Base-by-base conservation (phyloP, 2,113 vertebrate genomes). In the Leucosticte australis region DNA sequence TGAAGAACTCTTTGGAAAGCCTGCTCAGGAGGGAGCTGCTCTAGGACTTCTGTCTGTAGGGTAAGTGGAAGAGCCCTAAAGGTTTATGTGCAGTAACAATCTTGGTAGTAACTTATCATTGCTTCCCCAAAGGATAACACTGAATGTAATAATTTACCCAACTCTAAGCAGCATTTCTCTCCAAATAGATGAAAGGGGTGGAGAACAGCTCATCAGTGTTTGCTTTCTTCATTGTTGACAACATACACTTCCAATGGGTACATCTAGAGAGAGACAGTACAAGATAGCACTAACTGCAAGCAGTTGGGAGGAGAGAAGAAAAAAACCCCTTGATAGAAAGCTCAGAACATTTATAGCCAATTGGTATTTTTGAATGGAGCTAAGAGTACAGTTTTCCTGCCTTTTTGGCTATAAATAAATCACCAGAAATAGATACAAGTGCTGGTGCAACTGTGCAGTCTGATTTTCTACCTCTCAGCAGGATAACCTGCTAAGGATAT, bases 391-490 rank as follows among this genome's bases (percentile, higher is more conserved):
- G 28, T 88, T 91, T 93, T 62, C 41, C n/a, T 94, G 59, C 49
- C 22, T 90, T 94, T 82, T 90, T 30, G 52, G 41, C 78, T 93
- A 62, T 90, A 91, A 93, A 91, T 91, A 91, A 64, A 87, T 64
- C 31, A 71, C 62, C 87, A 94, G 56, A 85, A 93, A 96, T 79
- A 94, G 65, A 85, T 64, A 68, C 17, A 79, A 87, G 53, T 21
- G 20, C 44, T 79, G 53, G 27, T 94, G 69, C 35, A 41, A 75
- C 53, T 62, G 30, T 2, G 1, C 65, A 59, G 65, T 71, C 62
- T 78, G 12, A 56, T 87, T 89, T 96, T 91, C 60, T 87, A 62
- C 62, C 62, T 89, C 69, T 87, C 75, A 93, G 35, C 41, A 89
- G 74, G 65, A 82, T 73, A 82, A 68, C 90, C 49, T 90, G 44